Evolutionary conservation across 2,797 vertebrate species (phyloP).

Genomic region (Poecilia picta): DNA sequence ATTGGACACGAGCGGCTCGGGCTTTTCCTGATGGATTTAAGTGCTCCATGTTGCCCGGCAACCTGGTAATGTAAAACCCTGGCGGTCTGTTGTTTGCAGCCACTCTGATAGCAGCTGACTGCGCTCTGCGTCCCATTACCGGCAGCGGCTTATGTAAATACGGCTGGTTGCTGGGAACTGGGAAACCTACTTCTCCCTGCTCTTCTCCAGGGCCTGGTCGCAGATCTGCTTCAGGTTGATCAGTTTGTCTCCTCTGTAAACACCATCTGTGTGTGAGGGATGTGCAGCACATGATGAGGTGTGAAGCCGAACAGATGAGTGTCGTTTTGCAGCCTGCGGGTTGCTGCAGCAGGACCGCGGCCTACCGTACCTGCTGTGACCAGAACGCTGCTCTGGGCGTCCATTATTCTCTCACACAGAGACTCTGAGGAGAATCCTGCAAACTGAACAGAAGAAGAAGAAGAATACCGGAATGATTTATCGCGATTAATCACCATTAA

Average conservation of each 20-base stretch:
- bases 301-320: constrained; percentile 11
- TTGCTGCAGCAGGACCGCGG: background rate
- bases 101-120: constrained; percentile 55
- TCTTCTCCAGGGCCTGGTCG: constrained; percentile 80
- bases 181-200: constrained; percentile 72
- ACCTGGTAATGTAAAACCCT: constrained; percentile 49
- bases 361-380: constrained; percentile 81
- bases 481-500: too few relatives aligned
- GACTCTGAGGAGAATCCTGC: constrained; percentile 85
- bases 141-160: constrained; percentile 58
- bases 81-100: constrained; percentile 40
- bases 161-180: constrained; percentile 23
- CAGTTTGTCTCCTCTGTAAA: constrained; percentile 84
- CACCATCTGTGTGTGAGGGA: constrained; percentile 72
- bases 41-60: constrained; percentile 70
- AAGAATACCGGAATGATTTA: too few relatives aligned
- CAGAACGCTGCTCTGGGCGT: constrained; percentile 78
- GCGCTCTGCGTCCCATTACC: constrained; percentile 35
- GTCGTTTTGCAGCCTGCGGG: constrained; percentile 2
- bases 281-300: constrained; percentile 7
- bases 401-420: constrained; percentile 81
- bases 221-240: constrained; percentile 84
- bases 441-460: constrained; percentile 75
- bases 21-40: constrained; percentile 58
- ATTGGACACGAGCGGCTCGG: constrained; percentile 41